Evolutionary conservation across 2,797 vertebrate genomes (phyloP), one percentile per base, ranked within the genome.

Genomic region (Hydrophis major): DNA sequence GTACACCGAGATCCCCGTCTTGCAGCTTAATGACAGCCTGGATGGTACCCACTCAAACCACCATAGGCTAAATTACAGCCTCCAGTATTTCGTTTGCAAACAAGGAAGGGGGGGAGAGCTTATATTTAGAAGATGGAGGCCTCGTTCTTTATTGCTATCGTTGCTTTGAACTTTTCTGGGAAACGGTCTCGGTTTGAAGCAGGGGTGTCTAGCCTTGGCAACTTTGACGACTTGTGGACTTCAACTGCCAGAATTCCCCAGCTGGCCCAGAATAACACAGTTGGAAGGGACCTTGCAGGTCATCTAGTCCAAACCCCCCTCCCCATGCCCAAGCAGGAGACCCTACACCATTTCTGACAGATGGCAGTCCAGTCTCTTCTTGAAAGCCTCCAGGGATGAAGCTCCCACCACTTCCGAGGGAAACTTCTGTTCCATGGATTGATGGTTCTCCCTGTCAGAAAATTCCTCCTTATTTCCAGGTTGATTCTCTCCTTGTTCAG

Each of bases 21-120:
- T 20, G 0, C 11, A 89, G 74, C 4, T 11, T 0, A 28, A 92
- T 88, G 50, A 37, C 60, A 32, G 57, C 94, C 59, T 4, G 0
- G 83, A 28, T 37, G 13, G 14, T 61, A 4, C 61, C 66, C 0
- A 92, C 28, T 25, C 59, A 93, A 95, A 18, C 14, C 59, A 5
- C 25, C 60, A 92, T 5, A 92, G 16, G 27, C 22, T 60, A 89
- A 93, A 93, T 42, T 55, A 37, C 13, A 94, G 92, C 57, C 87
- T 57, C 56, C 83, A 4, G 11, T 3, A 25, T 92, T 60, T n/a
- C 56, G 32, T 88, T 20, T 16, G 8, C 60, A 94, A 95, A 86
- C 69, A 28, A 66, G 61, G 11, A 6, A 32, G 6, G 8, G 20
- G 74, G 93, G 10, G 6, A 6, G 56, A 3, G 25, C 27, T 92